Conservation (phyloP, 2,113 vertebrate species). For the Rhinoptilus africanus region DNA sequence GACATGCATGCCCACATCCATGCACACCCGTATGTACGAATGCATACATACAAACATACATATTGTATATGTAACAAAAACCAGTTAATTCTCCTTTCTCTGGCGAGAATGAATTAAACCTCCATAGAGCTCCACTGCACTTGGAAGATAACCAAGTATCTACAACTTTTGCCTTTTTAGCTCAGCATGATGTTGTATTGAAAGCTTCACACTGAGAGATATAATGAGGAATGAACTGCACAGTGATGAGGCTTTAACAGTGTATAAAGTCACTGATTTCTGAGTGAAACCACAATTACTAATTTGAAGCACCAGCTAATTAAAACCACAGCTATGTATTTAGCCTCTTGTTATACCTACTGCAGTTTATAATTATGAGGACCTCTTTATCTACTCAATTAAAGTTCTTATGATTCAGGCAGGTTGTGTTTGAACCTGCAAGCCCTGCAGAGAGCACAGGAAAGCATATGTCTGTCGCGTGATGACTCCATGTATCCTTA, state of each 20-base stretch:
- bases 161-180: slow-evolving; percentile 71
- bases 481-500: slow-evolving; percentile 19
- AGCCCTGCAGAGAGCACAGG: slow-evolving; percentile 45
- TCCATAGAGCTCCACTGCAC: slow-evolving; percentile 73
- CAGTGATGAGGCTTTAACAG: slow-evolving; percentile 77
- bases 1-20: background rate
- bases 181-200: slow-evolving; percentile 71
- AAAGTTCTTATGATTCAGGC: slow-evolving; percentile 73
- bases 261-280: slow-evolving; percentile 81
- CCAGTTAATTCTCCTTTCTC: slow-evolving; percentile 68
- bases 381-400: slow-evolving; percentile 85
- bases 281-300: slow-evolving; percentile 86
- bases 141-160: slow-evolving; percentile 81
- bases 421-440: slow-evolving; percentile 72
- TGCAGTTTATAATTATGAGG: slow-evolving; percentile 85
- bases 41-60: background rate
- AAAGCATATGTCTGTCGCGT: slow-evolving; percentile 37
- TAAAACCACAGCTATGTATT: slow-evolving; percentile 87
- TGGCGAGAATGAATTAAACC: slow-evolving; percentile 75
- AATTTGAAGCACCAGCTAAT: slow-evolving; percentile 88
- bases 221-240: slow-evolving; percentile 79
- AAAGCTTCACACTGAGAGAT: slow-evolving; percentile 76
- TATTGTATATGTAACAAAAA: slow-evolving; percentile 53
- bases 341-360: slow-evolving; percentile 88
- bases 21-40: background rate